Evolutionary conservation across 2,888 invertebrate species (phyloP).

Genomic region (Cinara cedri): DNA sequence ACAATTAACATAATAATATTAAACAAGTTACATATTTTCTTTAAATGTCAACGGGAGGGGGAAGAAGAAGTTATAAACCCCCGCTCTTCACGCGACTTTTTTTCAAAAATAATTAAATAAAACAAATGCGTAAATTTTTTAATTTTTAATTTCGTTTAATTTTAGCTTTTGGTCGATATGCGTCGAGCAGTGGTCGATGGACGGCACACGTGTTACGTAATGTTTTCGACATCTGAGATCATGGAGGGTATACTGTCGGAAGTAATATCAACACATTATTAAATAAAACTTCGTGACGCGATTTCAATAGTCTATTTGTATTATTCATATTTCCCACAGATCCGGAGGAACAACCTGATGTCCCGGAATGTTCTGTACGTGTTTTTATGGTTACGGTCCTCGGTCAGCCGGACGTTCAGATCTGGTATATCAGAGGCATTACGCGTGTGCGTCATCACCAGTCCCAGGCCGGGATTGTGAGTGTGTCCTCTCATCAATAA

Average conservation of each 20-base stretch:
- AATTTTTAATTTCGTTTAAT: neutral
- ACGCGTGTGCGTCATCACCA: slow-evolving; percentile 71
- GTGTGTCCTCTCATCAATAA: slow-evolving; percentile 60
- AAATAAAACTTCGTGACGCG: neutral
- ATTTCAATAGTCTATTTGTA: slow-evolving; percentile 36
- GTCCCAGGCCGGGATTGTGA: slow-evolving; percentile 69
- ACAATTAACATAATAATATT: too few relatives aligned
- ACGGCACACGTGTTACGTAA: slow-evolving; percentile 26
- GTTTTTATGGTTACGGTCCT: slow-evolving; percentile 72
- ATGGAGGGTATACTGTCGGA: slow-evolving; percentile 29
- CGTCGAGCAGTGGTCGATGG: neutral
- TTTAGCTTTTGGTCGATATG: slow-evolving; percentile 22
- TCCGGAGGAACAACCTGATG: slow-evolving; percentile 67
- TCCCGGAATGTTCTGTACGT: slow-evolving; percentile 71
- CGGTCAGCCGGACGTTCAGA: slow-evolving; percentile 65
- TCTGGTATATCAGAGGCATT: slow-evolving; percentile 67
- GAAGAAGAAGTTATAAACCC: too few relatives aligned
- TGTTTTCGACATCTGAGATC: slow-evolving; percentile 27
- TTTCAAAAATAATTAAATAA: too few relatives aligned
- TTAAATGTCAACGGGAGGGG: too few relatives aligned
- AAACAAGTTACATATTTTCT: too few relatives aligned
- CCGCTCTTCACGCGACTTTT: too few relatives aligned
- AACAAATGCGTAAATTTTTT: neutral
- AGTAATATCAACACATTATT: slow-evolving; percentile 1
- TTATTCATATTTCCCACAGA: slow-evolving; percentile 61